These are phyloP conservation scores for Cyanoramphus novaezelandiae DNA, from an alignment of 2,113 vertebrate species.

Conservation along the genomic window DNA sequence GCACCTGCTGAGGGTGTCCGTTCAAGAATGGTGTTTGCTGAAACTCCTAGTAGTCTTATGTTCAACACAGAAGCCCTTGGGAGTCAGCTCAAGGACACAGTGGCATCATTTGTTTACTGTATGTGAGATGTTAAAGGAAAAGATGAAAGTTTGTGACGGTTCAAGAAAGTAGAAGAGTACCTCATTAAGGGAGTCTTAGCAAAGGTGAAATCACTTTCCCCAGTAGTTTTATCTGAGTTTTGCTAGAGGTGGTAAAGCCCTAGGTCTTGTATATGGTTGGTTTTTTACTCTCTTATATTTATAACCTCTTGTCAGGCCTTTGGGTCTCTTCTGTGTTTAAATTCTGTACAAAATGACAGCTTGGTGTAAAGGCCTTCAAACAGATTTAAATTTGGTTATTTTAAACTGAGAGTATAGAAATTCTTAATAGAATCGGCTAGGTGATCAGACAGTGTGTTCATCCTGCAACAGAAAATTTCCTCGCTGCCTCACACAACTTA, in stretches of 20 bases:
- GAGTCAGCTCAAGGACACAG: neutral
- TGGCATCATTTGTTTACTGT: neutral
- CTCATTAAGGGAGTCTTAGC: neutral
- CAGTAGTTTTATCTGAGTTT: neutral
- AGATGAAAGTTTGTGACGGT: neutral
- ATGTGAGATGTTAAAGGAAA: neutral
- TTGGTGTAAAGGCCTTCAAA: neutral
- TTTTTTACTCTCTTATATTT: neutral
- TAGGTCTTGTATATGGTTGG: neutral
- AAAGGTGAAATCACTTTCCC: neutral
- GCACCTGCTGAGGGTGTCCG: neutral
- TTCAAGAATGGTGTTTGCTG: rapidly evolving
- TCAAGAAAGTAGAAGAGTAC: neutral
- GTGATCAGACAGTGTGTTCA: neutral
- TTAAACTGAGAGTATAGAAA: neutral
- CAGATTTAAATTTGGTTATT: neutral
- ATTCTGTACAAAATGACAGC: neutral
- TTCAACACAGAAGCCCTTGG: neutral
- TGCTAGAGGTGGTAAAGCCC: neutral
- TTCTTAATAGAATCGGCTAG: neutral
- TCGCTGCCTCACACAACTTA: neutral
- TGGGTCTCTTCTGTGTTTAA: neutral
- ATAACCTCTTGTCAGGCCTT: neutral
- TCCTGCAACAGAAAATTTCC: neutral
- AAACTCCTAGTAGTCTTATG: rapidly evolving